These are phyloP conservation scores for Atethmia centrago DNA, from an alignment of 2,888 invertebrate species.

Conservation along the genomic window DNA sequence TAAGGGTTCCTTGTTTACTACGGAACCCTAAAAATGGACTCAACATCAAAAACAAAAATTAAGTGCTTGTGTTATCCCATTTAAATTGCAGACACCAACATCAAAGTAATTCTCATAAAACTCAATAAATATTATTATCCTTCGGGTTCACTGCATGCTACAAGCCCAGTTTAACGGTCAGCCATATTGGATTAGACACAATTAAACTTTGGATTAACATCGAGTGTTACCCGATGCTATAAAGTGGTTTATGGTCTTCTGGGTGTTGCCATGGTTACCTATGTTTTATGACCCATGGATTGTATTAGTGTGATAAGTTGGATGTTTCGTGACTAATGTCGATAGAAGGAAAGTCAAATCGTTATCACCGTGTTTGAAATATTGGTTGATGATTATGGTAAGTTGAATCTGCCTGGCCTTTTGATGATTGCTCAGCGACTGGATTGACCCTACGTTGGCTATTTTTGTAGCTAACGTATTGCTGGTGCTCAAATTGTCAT, in stretches of 20 bases:
- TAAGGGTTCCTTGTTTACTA: too few species aligned
- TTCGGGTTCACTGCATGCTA: conserved; percentile 20
- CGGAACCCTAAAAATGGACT: neutral
- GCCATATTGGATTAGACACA: conserved; percentile 53
- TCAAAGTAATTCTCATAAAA: conserved; percentile 12
- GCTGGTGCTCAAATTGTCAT: too few species aligned
- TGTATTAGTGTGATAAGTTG: conserved; percentile 23
- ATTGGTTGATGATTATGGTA: neutral
- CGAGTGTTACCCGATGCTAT: conserved; percentile 42
- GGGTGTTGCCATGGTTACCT: conserved; percentile 47
- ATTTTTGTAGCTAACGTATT: too few species aligned
- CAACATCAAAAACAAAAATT: neutral
- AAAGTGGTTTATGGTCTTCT: conserved; percentile 50
- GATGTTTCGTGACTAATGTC: neutral
- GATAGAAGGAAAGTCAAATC: neutral
- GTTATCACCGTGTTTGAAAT: neutral
- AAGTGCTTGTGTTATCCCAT: neutral
- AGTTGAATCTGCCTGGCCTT: neutral
- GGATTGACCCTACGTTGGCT: too few species aligned
- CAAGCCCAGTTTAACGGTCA: conserved; percentile 20
- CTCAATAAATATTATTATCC: conserved; percentile 37
- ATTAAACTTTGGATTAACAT: conserved; percentile 51
- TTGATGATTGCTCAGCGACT: too few species aligned
- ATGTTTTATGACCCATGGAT: conserved; percentile 31
- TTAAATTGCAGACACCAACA: conserved; percentile 2